Base-by-base conservation (phyloP, 1,140 invertebrate species). In the Panulirus ornatus region DNA sequence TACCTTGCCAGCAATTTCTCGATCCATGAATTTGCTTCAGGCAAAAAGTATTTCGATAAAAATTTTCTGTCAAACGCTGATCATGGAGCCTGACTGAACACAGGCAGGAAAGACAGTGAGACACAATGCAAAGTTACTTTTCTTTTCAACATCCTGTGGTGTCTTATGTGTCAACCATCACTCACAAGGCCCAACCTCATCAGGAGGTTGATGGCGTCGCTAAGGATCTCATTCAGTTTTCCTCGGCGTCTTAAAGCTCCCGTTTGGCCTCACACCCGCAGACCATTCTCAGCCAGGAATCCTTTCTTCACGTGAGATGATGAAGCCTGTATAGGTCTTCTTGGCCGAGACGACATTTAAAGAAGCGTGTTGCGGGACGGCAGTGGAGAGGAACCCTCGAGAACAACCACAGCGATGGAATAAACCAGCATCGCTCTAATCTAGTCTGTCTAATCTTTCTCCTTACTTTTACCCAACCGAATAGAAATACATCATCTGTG, bases 221-320 rank as follows among this genome's bases (percentile, higher is more conserved):
- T 88, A 88, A 88, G 79, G 85, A 79, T 75, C 73, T 78, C 85
- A 79, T 88, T 88, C 75, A 79, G 58, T 78, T 88, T 76, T 78
- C 51, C 54, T 44, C 54, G 73, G 73, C 38, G 85, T 79, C 75
- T 78, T 70, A 89, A 88, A 89, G 73, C 36, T 30, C n/a, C n/a
- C n/a, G n/a, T n/a, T n/a, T n/a, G n/a, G n/a, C n/a, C n/a, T n/a
- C n/a, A n/a, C n/a, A n/a, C n/a, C n/a, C n/a, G n/a, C n/a, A 30
- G 34, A 44, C 82, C 82, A 73, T 84, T 84, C 82, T 44, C 82
- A 73, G n/a, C 82, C 82, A 84, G 73, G 73, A 84, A 47, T 78
- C 47, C 51, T 78, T 63, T 11, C 73, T 40, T 47, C 84, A 40
- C 66, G 44, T 76, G 84, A 54, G 73, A 78, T 78, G 84, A 87